Conservation (phyloP, 2,113 vertebrate genomes). For the Gracilinanus agilis region DNA sequence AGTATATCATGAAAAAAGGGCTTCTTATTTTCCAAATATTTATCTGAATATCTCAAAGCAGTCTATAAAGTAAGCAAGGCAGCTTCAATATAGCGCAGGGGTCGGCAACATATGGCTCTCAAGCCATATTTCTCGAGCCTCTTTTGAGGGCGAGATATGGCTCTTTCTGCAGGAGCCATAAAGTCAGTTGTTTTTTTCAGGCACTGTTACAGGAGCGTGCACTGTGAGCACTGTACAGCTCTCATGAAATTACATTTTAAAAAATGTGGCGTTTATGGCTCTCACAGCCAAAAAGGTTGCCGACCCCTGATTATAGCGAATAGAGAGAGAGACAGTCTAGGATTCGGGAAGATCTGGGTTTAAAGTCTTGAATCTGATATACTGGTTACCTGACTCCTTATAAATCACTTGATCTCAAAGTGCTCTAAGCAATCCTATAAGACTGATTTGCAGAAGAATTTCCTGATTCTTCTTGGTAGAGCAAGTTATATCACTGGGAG, state of each 20-base stretch:
- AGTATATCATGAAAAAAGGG: background rate
- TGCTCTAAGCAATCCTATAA: background rate
- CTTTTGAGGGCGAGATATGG: too few species aligned
- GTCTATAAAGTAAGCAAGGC: background rate
- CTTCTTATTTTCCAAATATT: conserved; percentile 12
- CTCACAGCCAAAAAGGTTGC: too few species aligned
- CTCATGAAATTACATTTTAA: too few species aligned
- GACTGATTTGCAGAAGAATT: background rate
- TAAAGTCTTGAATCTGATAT: background rate
- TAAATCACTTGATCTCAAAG: background rate
- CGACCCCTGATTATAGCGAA: too few species aligned
- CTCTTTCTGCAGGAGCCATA: too few species aligned
- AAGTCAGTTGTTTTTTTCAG: too few species aligned
- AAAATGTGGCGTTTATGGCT: too few species aligned
- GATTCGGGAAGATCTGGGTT: background rate
- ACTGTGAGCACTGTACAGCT: too few species aligned
- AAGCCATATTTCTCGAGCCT: too few species aligned
- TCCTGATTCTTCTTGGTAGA: background rate
- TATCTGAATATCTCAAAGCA: conserved; percentile 15
- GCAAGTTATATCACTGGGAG: background rate
- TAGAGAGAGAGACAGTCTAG: background rate
- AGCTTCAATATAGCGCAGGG: background rate
- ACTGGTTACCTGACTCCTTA: background rate
- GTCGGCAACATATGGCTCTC: too few species aligned
- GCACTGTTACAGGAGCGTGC: too few species aligned